A percentile compares a stretch with the other conserved stretches of the same genome.
These are phyloP conservation scores for Gryllus bimaculatus DNA, from an alignment of 1,140 invertebrate species.

Conservation along the genomic window DNA sequence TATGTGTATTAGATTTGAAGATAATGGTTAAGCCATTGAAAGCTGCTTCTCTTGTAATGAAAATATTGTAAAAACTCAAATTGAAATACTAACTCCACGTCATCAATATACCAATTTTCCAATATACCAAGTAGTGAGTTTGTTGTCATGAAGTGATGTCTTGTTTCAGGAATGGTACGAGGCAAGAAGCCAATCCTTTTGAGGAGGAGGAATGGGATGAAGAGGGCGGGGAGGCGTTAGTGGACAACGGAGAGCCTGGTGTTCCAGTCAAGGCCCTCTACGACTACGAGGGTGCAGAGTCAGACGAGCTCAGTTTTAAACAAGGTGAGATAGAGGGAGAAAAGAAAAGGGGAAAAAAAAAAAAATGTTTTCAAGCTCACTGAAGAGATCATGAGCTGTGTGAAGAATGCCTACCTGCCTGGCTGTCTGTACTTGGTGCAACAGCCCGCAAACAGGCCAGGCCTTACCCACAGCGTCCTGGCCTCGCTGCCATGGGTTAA, in stretches of 20 bases:
- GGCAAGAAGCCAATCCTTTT: conserved; percentile 65
- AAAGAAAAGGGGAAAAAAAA: no score
- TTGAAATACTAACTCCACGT: no score
- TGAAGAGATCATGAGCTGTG: no score
- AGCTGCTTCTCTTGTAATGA: neutral
- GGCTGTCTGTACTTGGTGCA: no score
- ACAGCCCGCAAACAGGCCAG: no score
- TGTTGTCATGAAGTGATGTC: neutral
- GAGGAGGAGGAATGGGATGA: conserved; percentile 71
- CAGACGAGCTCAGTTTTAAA: conserved; percentile 92
- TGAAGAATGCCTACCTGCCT: no score
- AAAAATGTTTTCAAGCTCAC: no score
- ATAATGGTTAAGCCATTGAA: neutral
- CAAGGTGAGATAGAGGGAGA: conserved; percentile 58
- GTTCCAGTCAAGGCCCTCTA: conserved; percentile 90
- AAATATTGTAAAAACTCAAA: neutral
- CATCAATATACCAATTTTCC: no score
- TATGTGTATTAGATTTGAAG: neutral
- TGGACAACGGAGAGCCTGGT: conserved; percentile 85
- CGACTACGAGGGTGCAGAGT: conserved; percentile 93
- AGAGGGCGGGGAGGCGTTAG: conserved; percentile 60
- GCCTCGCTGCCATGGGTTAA: no score
- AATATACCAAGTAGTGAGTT: no score
- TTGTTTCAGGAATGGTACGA: conserved; percentile 18
- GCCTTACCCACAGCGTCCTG: no score